Evolutionary conservation across 2,888 invertebrate species (phyloP), one percentile per base, ranked within the genome.

Genomic region (Ceriagrion tenellum): DNA sequence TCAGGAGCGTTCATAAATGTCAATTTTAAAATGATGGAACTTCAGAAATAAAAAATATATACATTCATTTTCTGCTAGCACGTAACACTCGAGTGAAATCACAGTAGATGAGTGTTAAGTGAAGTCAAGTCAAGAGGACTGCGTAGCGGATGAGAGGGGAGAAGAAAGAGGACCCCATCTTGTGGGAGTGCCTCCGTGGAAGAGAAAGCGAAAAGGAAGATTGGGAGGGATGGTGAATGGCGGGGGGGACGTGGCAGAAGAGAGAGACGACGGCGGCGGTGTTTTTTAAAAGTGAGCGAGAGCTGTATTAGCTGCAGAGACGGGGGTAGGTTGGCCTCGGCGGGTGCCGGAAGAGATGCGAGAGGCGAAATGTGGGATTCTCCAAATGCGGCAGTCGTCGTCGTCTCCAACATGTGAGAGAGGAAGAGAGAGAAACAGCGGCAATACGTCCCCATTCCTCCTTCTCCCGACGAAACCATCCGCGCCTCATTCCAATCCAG

Each of bases 371-470:
- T n/a, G 81, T 1, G 30, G 81, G 35, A 81, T 81, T 30, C 81
- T 81, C 81, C 81, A 81, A 81, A 81, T 81, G 35, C 81, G 81
- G 35, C 81, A 81, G 30, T 81, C 81, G 13, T 69, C 81, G 13
- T 69, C 10, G 69, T 35, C 35, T 35, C 81, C 35, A 10, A 35
- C 69, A 35, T 16, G n/a, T 26, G 69, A 20, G 59, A 59, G 47
- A n/a, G n/a, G 56, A 56, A 30, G 74, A 13, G 3, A 81, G 81
- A 35, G 69, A 20, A 20, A 59, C 10, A 20, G 59, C 20, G 59
- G 59, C 10, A 47, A 59, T 12, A 59, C 59, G 81, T 81, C 47
- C 8, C 47, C 8, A 47, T 26, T 3, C 35, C 35, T 18, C 81
- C 35, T 81, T 18, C 81, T 26, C 18, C 81, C 81, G 0, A 3